A percentile compares a stretch with the other conserved stretches of the same genome.
Conservation (phyloP, 2,113 vertebrate genomes). For the Pyxicephalus adspersus region DNA sequence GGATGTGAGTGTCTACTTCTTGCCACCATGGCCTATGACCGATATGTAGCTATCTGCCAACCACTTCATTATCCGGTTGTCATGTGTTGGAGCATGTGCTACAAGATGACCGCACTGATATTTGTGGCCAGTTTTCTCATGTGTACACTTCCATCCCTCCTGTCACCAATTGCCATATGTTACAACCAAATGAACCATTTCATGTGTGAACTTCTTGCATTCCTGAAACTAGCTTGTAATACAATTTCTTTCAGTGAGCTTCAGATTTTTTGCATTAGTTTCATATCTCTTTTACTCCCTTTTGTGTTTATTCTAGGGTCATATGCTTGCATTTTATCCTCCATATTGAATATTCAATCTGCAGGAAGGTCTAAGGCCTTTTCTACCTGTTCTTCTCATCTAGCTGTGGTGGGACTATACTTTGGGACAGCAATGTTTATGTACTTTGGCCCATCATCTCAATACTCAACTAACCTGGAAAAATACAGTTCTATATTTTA, state of each 20-base stretch:
- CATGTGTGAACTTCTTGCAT: background rate
- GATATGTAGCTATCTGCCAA: background rate
- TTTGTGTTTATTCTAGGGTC: background rate
- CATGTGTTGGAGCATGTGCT: background rate
- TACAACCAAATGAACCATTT: too few relatives aligned
- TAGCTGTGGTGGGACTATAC: background rate
- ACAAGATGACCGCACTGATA: background rate
- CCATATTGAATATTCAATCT: constrained; percentile 32
- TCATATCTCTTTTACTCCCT: background rate
- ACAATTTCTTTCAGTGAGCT: background rate
- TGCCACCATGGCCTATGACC: background rate
- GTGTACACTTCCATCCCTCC: background rate
- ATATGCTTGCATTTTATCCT: constrained; percentile 1
- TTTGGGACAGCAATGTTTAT: background rate
- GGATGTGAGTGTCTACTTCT: background rate
- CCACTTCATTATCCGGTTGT: background rate
- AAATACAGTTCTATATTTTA: constrained; percentile 4
- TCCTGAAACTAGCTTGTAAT: background rate
- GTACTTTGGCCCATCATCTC: background rate
- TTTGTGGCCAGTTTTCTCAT: background rate
- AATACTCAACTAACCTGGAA: background rate
- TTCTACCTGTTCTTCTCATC: background rate
- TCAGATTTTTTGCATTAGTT: background rate
- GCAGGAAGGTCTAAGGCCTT: background rate
- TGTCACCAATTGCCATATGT: too few relatives aligned